phyloP scores from a whole-genome alignment of 2,113 vertebrate species.

The Brienomyrus longianalis region DNA sequence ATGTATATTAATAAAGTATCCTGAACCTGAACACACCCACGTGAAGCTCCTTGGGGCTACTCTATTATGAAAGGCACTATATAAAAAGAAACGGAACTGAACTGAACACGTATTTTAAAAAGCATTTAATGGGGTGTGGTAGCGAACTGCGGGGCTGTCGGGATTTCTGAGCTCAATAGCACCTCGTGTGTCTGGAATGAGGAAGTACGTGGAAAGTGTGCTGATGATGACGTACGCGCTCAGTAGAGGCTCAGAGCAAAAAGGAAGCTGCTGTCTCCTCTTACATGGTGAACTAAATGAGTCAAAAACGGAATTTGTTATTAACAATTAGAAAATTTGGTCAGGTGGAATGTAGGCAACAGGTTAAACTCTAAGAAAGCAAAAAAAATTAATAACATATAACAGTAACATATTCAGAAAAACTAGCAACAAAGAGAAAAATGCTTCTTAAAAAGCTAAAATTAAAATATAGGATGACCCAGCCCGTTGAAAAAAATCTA shows the following conservation, averaged over 20 bases:
- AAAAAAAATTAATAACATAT: neutral
- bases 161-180: neutral
- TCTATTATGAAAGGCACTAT: too few species aligned
- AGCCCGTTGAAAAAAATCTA: neutral
- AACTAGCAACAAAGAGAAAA: neutral
- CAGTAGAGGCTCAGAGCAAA: neutral
- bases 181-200: neutral
- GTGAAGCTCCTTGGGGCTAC: too few species aligned
- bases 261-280: neutral
- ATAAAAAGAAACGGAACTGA: too few species aligned
- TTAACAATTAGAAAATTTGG: neutral
- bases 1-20: neutral
- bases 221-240: neutral
- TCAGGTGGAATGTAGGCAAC: neutral
- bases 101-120: neutral
- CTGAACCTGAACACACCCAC: too few species aligned
- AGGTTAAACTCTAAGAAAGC: neutral
- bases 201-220: neutral
- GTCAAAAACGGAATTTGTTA: neutral
- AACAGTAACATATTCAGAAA: neutral
- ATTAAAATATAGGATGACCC: neutral
- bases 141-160: neutral
- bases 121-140: neutral
- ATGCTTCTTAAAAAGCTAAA: neutral
- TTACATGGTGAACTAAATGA: neutral